A percentile compares a stretch with the other conserved stretches of the same genome.
Conservation (phyloP, 2,113 vertebrate species). For the Rhabdornis inornatus region DNA sequence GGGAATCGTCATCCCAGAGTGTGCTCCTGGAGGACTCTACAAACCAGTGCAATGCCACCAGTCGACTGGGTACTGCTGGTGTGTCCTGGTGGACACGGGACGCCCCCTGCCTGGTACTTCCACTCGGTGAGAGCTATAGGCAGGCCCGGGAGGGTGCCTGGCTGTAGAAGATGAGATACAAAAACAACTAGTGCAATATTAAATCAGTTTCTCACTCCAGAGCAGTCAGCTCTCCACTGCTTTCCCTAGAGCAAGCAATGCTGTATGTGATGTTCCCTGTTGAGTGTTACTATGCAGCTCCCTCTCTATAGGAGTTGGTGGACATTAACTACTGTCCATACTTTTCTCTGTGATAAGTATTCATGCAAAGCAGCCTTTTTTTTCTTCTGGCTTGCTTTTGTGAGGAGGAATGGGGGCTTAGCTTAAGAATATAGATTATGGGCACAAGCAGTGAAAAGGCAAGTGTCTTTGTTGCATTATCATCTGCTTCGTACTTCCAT, state of each 20-base stretch:
- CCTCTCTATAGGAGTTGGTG: not conserved
- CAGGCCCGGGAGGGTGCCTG: not conserved
- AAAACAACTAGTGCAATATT: not conserved
- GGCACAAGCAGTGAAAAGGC: not conserved
- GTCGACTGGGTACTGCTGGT: conserved; percentile 99
- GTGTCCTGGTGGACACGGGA: conserved; percentile 93
- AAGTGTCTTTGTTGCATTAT: not conserved
- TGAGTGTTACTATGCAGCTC: not conserved
- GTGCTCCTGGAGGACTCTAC: conserved; percentile 88
- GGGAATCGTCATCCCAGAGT: conserved; percentile 93
- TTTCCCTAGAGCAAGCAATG: not conserved
- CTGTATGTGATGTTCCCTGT: fast-evolving
- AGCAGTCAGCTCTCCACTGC: not conserved
- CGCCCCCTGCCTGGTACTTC: conserved; percentile 95
- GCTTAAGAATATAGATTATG: not conserved
- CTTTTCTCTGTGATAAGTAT: not conserved
- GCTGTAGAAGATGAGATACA: not conserved
- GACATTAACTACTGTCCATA: not conserved
- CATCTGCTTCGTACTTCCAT: not conserved
- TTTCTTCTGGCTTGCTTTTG: not conserved
- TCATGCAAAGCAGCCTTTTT: not conserved
- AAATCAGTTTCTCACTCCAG: not conserved
- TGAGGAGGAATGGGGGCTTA: not conserved
- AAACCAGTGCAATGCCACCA: conserved; percentile 97
- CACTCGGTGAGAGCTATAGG: conserved; percentile 81